These are phyloP conservation scores for Drosophila elegans DNA, from an alignment of 1,140 invertebrate genomes.

Conservation along the genomic window DNA sequence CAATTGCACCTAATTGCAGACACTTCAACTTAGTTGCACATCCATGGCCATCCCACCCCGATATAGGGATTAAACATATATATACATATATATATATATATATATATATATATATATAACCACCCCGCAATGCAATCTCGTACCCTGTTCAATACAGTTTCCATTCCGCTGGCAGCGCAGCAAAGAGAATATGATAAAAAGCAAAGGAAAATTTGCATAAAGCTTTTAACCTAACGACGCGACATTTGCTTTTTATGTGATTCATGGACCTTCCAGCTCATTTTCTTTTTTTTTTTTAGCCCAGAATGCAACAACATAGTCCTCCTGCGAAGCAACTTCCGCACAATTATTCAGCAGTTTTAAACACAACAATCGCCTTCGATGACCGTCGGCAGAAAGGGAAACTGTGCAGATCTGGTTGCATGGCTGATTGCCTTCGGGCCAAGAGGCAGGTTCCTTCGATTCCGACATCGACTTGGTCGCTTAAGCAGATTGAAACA, in stretches of 20 bases:
- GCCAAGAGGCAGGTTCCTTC: slow-evolving; percentile 19
- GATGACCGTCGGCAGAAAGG: slow-evolving; percentile 20
- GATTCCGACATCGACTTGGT: slow-evolving; percentile 43
- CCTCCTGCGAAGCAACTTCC: slow-evolving; percentile 31
- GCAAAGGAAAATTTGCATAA: slow-evolving; percentile 52
- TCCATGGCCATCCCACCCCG: neutral
- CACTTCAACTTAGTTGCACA: slow-evolving; percentile 23
- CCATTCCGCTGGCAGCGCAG: slow-evolving; percentile 34
- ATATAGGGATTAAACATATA: slow-evolving; percentile 13
- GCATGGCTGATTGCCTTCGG: slow-evolving; percentile 45
- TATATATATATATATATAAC: too few relatives aligned
- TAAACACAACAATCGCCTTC: slow-evolving; percentile 67
- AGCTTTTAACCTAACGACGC: slow-evolving; percentile 59
- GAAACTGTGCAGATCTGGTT: slow-evolving; percentile 37
- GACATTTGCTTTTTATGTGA: slow-evolving; percentile 65
- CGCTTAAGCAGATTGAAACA: slow-evolving; percentile 77
- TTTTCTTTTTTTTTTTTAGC: neutral
- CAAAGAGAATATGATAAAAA: slow-evolving; percentile 39
- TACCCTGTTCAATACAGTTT: slow-evolving; percentile 37
- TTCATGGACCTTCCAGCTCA: slow-evolving; percentile 21
- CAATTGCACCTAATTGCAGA: slow-evolving; percentile 59
- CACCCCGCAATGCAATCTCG: slow-evolving; percentile 4
- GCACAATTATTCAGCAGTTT: slow-evolving; percentile 73
- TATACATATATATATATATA: neutral
- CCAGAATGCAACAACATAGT: slow-evolving; percentile 19